These are phyloP conservation scores for Cariama cristata DNA, from an alignment of 2,113 vertebrate species.

Conservation along the genomic window DNA sequence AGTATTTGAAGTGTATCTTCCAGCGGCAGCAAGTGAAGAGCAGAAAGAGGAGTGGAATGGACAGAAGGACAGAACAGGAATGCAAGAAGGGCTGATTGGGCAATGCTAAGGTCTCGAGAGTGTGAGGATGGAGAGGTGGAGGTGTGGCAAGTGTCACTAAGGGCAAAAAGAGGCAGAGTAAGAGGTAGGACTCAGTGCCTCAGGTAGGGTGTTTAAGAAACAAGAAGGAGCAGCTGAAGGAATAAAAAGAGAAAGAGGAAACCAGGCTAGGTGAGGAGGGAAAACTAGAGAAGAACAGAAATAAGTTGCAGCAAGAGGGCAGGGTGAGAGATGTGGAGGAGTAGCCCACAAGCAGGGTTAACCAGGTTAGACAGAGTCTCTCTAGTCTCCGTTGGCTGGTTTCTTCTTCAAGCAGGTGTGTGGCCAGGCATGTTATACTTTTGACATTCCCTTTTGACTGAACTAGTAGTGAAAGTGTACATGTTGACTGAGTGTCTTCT, in stretches of 20 bases:
- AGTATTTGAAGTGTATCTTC: background rate
- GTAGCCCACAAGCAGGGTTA: background rate
- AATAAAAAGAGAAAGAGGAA: background rate
- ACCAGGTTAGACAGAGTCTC: background rate
- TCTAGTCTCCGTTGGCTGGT: background rate
- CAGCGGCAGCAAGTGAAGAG: background rate
- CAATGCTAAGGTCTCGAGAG: background rate
- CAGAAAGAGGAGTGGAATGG: background rate
- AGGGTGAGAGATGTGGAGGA: background rate
- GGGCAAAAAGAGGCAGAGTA: background rate
- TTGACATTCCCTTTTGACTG: background rate
- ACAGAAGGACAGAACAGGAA: background rate
- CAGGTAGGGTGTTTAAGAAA: background rate
- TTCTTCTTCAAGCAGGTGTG: background rate
- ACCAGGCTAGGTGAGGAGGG: background rate
- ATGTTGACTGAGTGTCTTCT: background rate
- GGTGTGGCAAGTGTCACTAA: background rate
- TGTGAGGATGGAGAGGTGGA: background rate
- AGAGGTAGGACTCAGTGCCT: background rate
- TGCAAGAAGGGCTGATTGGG: background rate
- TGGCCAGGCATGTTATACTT: background rate
- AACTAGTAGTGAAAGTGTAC: background rate
- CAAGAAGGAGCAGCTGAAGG: background rate
- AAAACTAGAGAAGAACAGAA: background rate
- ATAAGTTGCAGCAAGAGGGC: background rate